A percentile compares a stretch with the other conserved stretches of the same genome.
These are phyloP conservation scores for Venustaconcha ellipsiformis DNA, from an alignment of 1,140 invertebrate species.

Conservation along the genomic window DNA sequence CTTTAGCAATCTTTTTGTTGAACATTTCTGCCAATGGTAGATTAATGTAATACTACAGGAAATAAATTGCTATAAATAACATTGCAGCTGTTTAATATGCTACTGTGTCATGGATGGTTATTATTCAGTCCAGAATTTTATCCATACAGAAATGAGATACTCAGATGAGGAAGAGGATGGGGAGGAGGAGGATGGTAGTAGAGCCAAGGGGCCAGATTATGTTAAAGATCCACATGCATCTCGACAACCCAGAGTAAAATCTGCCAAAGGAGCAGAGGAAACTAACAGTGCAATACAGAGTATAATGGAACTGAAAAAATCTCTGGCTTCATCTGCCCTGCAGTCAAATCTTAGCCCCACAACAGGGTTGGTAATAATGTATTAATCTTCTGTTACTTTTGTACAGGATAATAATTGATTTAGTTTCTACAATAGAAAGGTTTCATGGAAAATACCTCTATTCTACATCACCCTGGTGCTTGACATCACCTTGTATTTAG, in stretches of 20 bases:
- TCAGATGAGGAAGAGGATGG: slow-evolving; percentile 41
- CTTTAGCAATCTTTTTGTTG: no score
- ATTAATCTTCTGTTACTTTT: not conserved
- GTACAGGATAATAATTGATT: no score
- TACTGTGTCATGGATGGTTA: not conserved
- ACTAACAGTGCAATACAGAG: slow-evolving; percentile 51
- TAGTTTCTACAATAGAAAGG: no score
- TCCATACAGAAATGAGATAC: slow-evolving; percentile 45
- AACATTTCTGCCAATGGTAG: no score
- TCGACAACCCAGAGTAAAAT: slow-evolving; percentile 40
- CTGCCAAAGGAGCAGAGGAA: slow-evolving; percentile 45
- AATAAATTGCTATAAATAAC: no score
- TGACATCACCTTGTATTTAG: no score
- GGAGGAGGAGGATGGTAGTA: slow-evolving; percentile 20
- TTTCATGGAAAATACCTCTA: no score
- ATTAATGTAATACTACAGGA: no score
- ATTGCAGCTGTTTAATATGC: slow-evolving; percentile 1
- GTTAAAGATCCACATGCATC: slow-evolving; percentile 35
- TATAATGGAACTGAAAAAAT: slow-evolving; percentile 55
- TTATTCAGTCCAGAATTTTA: not conserved
- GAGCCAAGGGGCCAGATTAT: slow-evolving; percentile 34
- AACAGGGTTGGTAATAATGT: slow-evolving; percentile 43
- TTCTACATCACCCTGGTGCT: no score
- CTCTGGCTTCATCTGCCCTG: slow-evolving; percentile 41
- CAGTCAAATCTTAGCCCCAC: slow-evolving; percentile 52